Evolutionary conservation across 2,888 invertebrate genomes (phyloP), one percentile per base, ranked within the genome.

Genomic region (Apoda limacodes): DNA sequence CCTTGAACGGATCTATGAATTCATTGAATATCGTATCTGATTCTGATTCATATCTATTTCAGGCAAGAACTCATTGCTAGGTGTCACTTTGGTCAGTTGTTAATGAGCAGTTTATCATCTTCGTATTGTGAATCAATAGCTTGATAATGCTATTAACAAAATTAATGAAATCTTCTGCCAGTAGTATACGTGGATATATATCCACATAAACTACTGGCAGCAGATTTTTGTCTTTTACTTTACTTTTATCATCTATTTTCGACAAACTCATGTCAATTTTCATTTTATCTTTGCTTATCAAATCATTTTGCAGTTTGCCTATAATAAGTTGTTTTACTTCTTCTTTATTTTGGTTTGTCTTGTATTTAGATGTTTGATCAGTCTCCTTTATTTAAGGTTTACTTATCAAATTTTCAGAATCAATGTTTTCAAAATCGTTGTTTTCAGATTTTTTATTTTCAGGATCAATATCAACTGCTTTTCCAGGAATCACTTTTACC

Each of bases 1-100:
- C n/a, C n/a, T n/a, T n/a, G n/a, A n/a, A n/a, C 25, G 13, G 25
- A 13, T 25, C 25, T n/a, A 9, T 25, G 13, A 25, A 25, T 25
- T 25, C 25, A 2, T 14, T 25, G 9, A 25, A 25, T 13, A 25
- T 13, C 9, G 5, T 25, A 25, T 25, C 25, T 14, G 25, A 25
- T 25, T n/a, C n/a, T n/a, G n/a, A n/a, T n/a, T n/a, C n/a, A n/a
- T n/a, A n/a, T 25, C 13, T 25, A 25, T 25, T 13, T 25, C 13
- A 25, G 13, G 25, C 14, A 25, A 25, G 13, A 7, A 13, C n/a
- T n/a, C n/a, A n/a, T n/a, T n/a, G n/a, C n/a, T n/a, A n/a, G n/a
- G n/a, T n/a, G n/a, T n/a, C n/a, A n/a, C n/a, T n/a, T n/a, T n/a
- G n/a, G n/a, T n/a, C n/a, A n/a, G n/a, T n/a, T n/a, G n/a, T n/a